Evolutionary conservation across 2,888 invertebrate genomes (phyloP), one percentile per base, ranked within the genome.

Genomic region (Junonia oenone): DNA sequence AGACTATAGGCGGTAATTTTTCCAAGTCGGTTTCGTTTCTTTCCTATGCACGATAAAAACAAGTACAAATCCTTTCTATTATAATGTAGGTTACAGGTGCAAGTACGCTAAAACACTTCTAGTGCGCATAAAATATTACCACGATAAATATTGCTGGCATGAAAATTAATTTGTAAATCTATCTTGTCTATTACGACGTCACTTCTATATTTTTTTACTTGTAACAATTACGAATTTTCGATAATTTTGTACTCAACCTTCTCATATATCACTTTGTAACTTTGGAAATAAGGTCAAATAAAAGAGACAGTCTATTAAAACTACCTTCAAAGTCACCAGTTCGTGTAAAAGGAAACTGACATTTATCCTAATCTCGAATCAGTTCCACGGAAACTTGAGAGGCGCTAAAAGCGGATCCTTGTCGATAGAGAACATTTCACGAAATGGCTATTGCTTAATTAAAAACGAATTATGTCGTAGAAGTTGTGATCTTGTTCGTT

Each of bases 321-420:
- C 50, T 51, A 37, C 27, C 57, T 73, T 66, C 69, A 73, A 74
- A 83, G 78, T 81, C 79, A 78, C 70, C 75, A 72, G 76, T 83
- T 84, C 78, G 83, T 81, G 76, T 80, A 68, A 69, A 69, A 72
- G 75, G 73, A 70, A 78, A 76, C 71, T 72, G 74, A 75, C 76
- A 78, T 83, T 79, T 71, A 82, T 84, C 74, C 77, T 76, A 68
- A 77, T 83, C 70, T 70, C 68, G 69, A 68, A 61, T 62, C 60
- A 63, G 48, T 31, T 48, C 15, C 22, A 17, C 19, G n/a, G 38
- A 26, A 11, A 26, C 22, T 22, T 9, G 43, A 43, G 22, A 14
- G 6, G 37, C 15, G 13, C 8, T 37, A 33, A 33, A 37, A 37
- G 37, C 0, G 13, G 43, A 13, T 6, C 2, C n/a, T 13, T 43